Evolutionary conservation across 1,140 invertebrate genomes (phyloP), one percentile per base, ranked within the genome.

Genomic region (Rhagoletis pomonella): DNA sequence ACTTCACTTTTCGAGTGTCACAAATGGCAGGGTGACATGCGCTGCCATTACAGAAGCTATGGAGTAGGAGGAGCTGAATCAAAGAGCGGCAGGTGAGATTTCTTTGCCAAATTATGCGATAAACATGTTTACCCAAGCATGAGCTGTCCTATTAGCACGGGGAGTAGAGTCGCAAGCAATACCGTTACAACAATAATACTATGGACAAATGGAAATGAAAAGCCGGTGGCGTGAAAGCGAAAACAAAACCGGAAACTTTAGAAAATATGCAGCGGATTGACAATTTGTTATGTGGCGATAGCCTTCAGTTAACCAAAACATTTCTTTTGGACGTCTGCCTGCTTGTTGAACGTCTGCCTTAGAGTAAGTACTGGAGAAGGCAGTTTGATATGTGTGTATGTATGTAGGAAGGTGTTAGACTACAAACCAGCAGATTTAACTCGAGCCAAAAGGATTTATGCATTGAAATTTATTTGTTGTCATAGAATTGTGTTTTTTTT

Each of bases 101-200:
- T 47, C 42, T 47, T 73, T 47, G 69, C 44, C 69, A 73, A 73
- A 73, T 73, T 73, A 73, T 73, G 69, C 69, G 69, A 73, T 73
- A 73, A 73, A 73, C 69, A 73, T 73, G 69, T 73, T 73, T 73
- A 73, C 69, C 14, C 17, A 73, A 73, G 69, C 69, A 73, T 47
- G 44, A 50, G 42, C 44, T 47, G 39, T 6, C 14, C 44, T 42
- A 73, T 73, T 73, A 73, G 69, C 69, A 44, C 29, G 62, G n/a
- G 69, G 4, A 10, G 39, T 44, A 17, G 69, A 17, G 69, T 14
- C 12, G 1, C 44, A 73, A 73, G 47, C 69, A 73, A 47, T 73
- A 47, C 14, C 0, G 29, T 29, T 29, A 29, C 44, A 73, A 50
- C 4, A 62, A 62, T 14, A 47, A 44, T 42, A 73, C 44, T n/a